phyloP scores from a whole-genome alignment of 2,797 vertebrate species.

The Phaenicophaeus curvirostris region DNA sequence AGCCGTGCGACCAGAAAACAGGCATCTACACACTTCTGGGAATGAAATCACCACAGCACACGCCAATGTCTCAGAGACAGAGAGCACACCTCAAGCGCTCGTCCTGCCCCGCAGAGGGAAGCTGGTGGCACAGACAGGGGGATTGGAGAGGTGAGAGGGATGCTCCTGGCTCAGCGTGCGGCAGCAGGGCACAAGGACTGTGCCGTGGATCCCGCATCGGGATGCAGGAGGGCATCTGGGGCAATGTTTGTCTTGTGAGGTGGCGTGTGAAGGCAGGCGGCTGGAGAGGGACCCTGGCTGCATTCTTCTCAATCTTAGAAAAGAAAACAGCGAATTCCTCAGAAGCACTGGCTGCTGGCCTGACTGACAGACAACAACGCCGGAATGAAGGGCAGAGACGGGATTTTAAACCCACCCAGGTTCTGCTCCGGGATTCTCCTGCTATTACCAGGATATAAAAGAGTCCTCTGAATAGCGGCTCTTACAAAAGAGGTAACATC shows the following conservation, averaged over 20 bases:
- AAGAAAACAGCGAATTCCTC: conserved; percentile 62
- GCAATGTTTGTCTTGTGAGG: neutral
- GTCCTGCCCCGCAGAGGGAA: neutral
- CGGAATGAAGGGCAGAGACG: neutral
- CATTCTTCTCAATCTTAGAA: conserved; percentile 49
- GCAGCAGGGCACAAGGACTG: accelerated
- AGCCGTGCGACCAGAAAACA: accelerated
- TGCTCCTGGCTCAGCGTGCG: neutral
- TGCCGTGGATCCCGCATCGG: accelerated
- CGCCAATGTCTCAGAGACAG: neutral
- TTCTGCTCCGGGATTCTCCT: neutral
- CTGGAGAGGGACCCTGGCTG: neutral
- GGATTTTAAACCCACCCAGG: neutral
- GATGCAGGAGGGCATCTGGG: neutral
- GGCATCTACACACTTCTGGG: accelerated
- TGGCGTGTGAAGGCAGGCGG: neutral
- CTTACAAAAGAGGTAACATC: neutral
- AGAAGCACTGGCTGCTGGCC: neutral
- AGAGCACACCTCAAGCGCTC: accelerated
- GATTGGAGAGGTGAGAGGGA: neutral
- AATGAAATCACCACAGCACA: neutral
- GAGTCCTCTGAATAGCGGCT: neutral
- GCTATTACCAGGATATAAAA: neutral
- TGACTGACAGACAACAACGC: neutral
- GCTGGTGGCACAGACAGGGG: neutral